Conservation (phyloP, 2,113 vertebrate species). For the Balaeniceps rex region DNA sequence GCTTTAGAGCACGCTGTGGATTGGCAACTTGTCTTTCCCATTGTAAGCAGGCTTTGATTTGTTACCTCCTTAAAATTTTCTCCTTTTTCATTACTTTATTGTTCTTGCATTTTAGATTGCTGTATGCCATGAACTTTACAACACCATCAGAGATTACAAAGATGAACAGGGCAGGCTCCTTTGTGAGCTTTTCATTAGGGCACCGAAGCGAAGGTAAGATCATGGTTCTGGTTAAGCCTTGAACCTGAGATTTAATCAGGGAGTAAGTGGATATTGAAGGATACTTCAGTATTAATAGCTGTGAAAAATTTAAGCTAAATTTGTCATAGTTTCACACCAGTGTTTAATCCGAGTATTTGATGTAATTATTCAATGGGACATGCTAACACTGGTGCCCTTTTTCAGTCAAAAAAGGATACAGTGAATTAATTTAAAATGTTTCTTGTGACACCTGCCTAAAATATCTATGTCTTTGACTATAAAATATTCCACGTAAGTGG, state of each 20-base stretch:
- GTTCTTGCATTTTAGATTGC: slow-evolving; percentile 83
- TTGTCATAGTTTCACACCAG: background rate
- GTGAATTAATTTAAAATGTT: background rate
- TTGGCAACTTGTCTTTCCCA: background rate
- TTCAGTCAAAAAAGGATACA: background rate
- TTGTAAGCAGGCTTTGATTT: background rate
- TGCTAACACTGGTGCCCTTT: background rate
- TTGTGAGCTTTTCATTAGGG: slow-evolving; percentile 97
- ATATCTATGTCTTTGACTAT: background rate
- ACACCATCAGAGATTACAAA: slow-evolving; percentile 96
- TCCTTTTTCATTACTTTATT: background rate
- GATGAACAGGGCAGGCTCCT: slow-evolving; percentile 96
- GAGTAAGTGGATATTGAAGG: background rate
- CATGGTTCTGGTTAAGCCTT: background rate
- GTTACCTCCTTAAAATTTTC: background rate
- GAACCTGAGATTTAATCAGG: background rate
- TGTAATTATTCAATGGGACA: background rate
- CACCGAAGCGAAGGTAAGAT: slow-evolving; percentile 92
- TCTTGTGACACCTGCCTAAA: background rate
- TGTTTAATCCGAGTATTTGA: background rate
- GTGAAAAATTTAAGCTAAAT: background rate
- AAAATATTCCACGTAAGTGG: background rate
- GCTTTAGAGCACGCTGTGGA: background rate
- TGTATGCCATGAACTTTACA: slow-evolving; percentile 97
- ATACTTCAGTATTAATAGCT: background rate